Base-by-base conservation (phyloP, 2,888 invertebrate species). In the Gandaritis pyraliata region DNA sequence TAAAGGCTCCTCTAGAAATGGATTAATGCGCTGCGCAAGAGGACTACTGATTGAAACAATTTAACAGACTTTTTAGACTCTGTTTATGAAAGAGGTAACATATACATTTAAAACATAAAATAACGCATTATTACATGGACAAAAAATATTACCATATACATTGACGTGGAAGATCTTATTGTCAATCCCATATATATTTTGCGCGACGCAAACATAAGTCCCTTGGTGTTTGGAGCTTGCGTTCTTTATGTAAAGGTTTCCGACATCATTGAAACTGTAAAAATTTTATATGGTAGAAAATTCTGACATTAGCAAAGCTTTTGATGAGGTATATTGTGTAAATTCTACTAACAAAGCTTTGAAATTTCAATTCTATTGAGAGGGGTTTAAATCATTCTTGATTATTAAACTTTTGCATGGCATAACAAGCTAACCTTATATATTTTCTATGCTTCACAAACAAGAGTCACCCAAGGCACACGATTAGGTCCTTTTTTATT, bases 181-280 rank as follows among this genome's bases (percentile, higher is more conserved):
- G 2, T 87, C 82, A 1, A 84, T 68, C 0, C 95, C 95, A 0
- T 90, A 93, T 4, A 87, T 72, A 74, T 94, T 95, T 65, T 92
- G 90, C 0, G 94, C 95, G 5, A 92, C 77, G 70, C 95, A 95
- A 2, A 84, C 78, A 74, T 94, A 95, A 7, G 81, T 72, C 0
- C 95, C 95, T 54, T 93, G 91, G 62, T 93, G 89, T 4, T 85
- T 78, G 0, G 78, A 72, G 29, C 81, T 91, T 0, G 87, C 90
- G 54, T 93, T 87, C 0, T 64, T 75, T 63, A 94, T 81, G 38
- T 82, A 77, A 2, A 94, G 69, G 56, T 82, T 78, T 0, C 92
- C 92, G 6, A 76, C 58, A 0, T 86, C 74, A 63, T 90, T 83
- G 53, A 85, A 87, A 55, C 91, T 91, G 75, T 53, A 84, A 81